Evolutionary conservation across 2,888 invertebrate genomes (phyloP), one percentile per base, ranked within the genome.

Genomic region (Eucera pruinosa): DNA sequence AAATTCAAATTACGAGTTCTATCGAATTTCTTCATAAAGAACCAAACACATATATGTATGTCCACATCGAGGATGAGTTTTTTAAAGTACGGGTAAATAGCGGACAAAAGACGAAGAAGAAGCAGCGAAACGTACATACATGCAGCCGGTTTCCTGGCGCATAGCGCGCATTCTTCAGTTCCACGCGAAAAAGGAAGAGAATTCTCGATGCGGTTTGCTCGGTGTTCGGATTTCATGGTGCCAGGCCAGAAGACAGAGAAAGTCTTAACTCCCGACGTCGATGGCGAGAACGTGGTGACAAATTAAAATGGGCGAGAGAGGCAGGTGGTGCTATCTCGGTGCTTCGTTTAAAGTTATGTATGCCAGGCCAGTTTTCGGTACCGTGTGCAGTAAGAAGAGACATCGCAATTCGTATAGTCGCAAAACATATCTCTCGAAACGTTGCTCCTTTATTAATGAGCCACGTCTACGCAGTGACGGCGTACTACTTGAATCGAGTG

Each of bases 281-380:
- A 68, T 67, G 80, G 73, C 67, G 79, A 64, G 62, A 68, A 73
- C 71, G 60, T 72, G 80, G 81, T 86, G 86, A 86, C 84, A 86
- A 84, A 86, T 86, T 86, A 86, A 86, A 86, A 80, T 83, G 78
- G 78, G 70, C 41, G 74, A 73, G 58, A 70, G 75, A 73, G 76
- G 81, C 84, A 81, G 81, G 78, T 83, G 84, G 78, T 69, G 39
- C 15, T 65, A 75, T 72, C 62, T 76, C 64, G 71, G 50, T 72
- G 67, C 23, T 70, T 43, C 75, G 64, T 61, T 78, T 72, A 70
- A 80, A 62, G 80, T 72, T 80, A 78, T 72, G 68, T 83, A 78
- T 67, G 68, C 55, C 68, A 58, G 48, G 58, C 76, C 50, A 67
- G 71, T 67, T 78, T 76, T 60, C 57, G 39, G 58, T 66, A 36